phyloP scores from a whole-genome alignment of 2,797 vertebrate genomes.

The Argya squamiceps region DNA sequence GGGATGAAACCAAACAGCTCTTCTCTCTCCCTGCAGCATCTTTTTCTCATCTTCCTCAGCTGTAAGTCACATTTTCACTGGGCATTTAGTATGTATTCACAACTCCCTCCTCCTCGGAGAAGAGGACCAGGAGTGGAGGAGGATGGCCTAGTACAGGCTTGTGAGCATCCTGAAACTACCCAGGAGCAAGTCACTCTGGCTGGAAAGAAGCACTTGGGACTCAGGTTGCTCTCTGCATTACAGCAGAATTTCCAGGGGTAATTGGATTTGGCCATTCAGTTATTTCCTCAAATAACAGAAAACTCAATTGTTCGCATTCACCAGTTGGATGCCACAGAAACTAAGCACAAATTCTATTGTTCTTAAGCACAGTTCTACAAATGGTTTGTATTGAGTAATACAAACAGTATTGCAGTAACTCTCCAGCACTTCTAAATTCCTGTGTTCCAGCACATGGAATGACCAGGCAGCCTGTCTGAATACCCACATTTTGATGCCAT shows the following conservation, averaged over 20 bases:
- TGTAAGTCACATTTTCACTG: rapidly evolving
- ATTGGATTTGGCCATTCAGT: constrained; percentile 20
- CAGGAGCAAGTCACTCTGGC: neutral
- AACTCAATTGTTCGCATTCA: neutral
- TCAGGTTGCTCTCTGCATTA: neutral
- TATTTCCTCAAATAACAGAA: constrained; percentile 11
- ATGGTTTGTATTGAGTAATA: neutral
- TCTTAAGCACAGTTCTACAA: neutral
- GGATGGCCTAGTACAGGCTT: rapidly evolving
- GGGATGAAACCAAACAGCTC: neutral
- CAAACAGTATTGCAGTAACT: neutral
- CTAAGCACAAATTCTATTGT: neutral
- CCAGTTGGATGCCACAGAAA: neutral
- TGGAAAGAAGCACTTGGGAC: rapidly evolving
- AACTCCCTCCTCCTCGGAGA: neutral
- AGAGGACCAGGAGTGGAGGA: neutral
- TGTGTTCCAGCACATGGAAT: rapidly evolving
- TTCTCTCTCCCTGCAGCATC: neutral
- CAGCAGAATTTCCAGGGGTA: neutral
- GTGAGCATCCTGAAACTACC: neutral
- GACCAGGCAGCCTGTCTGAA: neutral
- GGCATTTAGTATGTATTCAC: neutral
- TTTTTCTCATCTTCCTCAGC: neutral
- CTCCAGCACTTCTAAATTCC: neutral
- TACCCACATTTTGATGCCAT: neutral